A percentile compares a stretch with the other conserved stretches of the same genome.
These are phyloP conservation scores for Polyommatus icarus DNA, from an alignment of 2,888 invertebrate species.

Conservation along the genomic window DNA sequence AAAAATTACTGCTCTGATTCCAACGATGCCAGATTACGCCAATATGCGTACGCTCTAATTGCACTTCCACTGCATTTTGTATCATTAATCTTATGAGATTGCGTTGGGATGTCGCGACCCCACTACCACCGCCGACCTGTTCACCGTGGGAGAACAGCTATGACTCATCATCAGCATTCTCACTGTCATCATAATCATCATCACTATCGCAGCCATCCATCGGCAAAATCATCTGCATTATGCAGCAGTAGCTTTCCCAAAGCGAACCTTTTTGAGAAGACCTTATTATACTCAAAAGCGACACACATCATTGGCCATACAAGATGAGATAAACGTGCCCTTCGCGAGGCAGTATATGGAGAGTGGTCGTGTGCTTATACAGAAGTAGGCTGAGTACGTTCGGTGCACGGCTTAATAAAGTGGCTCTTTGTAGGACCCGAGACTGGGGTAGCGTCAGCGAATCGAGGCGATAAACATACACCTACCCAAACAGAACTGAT, in stretches of 20 bases:
- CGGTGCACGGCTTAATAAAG: slow-evolving; percentile 50
- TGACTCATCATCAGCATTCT: slow-evolving; percentile 3
- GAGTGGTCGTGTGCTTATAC: slow-evolving; percentile 52
- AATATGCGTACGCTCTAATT: slow-evolving; percentile 47
- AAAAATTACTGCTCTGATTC: slow-evolving; percentile 48
- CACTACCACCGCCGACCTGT: not conserved
- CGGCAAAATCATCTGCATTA: not conserved
- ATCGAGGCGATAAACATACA: not conserved
- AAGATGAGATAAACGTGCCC: slow-evolving; percentile 53
- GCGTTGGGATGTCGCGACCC: slow-evolving; percentile 24
- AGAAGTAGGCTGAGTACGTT: slow-evolving; percentile 62
- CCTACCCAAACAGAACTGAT: not conserved
- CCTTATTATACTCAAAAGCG: slow-evolving; percentile 23
- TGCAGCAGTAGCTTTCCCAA: not conserved
- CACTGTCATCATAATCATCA: not conserved
- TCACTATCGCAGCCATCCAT: not conserved
- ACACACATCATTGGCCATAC: slow-evolving; percentile 38
- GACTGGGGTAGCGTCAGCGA: slow-evolving; percentile 34
- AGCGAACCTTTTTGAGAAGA: not conserved
- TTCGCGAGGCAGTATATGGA: slow-evolving; percentile 54
- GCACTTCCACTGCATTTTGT: slow-evolving; percentile 36
- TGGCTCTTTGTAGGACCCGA: slow-evolving; percentile 39
- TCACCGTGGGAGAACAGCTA: not conserved
- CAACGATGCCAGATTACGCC: slow-evolving; percentile 47
- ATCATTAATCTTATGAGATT: slow-evolving; percentile 32